Evolutionary conservation across 2,113 vertebrate species (phyloP).

Genomic region (Corythornis madagascariensis): DNA sequence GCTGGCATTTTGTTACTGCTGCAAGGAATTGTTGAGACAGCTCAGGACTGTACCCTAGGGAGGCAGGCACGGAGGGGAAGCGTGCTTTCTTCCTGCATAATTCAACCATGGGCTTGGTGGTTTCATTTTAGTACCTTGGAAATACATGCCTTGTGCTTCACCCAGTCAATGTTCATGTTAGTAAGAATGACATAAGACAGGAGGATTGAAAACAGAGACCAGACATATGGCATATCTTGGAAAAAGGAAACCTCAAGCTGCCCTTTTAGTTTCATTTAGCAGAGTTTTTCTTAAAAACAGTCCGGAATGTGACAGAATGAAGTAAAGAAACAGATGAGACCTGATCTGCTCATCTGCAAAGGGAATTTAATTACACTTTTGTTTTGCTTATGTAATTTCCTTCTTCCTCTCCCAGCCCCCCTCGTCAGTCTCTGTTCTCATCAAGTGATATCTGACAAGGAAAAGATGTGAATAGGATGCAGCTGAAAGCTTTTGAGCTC

Average conservation of each 20-base stretch:
- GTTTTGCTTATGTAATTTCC: constrained; percentile 46
- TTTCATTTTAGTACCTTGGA: not conserved
- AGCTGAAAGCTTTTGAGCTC: constrained; percentile 48
- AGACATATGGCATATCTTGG: not conserved
- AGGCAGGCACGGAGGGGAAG: not conserved
- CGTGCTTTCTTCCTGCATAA: not conserved
- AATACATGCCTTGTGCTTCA: not conserved
- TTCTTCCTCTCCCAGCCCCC: not conserved
- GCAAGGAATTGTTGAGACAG: not conserved
- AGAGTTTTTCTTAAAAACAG: not conserved
- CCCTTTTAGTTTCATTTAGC: not conserved
- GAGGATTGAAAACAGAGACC: not conserved
- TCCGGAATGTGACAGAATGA: constrained; percentile 27
- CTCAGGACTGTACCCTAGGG: not conserved
- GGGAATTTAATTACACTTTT: constrained; percentile 42
- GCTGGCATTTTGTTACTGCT: constrained; percentile 23
- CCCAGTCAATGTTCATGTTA: accelerated
- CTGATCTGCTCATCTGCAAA: constrained; percentile 22
- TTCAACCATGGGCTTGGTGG: not conserved
- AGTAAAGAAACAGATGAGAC: not conserved
- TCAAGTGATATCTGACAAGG: constrained; percentile 32
- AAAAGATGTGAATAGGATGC: constrained; percentile 30
- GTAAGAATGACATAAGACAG: not conserved
- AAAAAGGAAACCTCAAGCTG: not conserved
- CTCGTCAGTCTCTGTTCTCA: constrained; percentile 9